A percentile compares a stretch with the other conserved stretches of the same genome.
phyloP scores from a whole-genome alignment of 2,113 vertebrate genomes.

The Carettochelys insculpta region DNA sequence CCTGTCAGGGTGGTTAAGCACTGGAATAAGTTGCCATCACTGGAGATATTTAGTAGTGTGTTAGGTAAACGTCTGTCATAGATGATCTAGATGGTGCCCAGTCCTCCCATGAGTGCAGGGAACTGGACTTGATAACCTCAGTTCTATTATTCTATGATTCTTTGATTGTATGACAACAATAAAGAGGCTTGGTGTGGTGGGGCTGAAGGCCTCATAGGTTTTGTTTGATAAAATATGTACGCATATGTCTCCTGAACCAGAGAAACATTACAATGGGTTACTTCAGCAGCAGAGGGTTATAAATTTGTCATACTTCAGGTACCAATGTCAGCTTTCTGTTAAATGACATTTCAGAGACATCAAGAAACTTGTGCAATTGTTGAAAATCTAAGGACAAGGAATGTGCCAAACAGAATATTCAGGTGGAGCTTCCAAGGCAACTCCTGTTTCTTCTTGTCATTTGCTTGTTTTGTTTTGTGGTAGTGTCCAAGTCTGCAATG shows the following conservation, averaged over 20 bases:
- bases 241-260: accelerated
- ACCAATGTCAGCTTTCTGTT: background rate
- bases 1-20: too few relatives aligned
- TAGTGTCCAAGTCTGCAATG: background rate
- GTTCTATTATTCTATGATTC: too few relatives aligned
- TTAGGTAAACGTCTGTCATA: too few relatives aligned
- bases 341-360: background rate
- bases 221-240: background rate
- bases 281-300: background rate
- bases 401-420: accelerated
- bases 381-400: background rate
- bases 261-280: background rate
- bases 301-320: background rate
- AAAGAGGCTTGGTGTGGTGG: background rate
- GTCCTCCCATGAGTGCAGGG: too few relatives aligned
- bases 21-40: too few relatives aligned
- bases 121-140: too few relatives aligned
- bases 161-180: too few relatives aligned
- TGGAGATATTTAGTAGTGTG: too few relatives aligned
- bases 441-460: background rate
- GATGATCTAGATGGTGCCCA: too few relatives aligned
- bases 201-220: background rate
- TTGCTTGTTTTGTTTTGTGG: background rate
- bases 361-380: background rate
- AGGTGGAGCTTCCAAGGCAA: background rate